Percentiles rank a stretch among this genome's conserved stretches.
These are phyloP conservation scores for Oxyruncus cristatus DNA, from an alignment of 2,113 vertebrate genomes.

Conservation along the genomic window DNA sequence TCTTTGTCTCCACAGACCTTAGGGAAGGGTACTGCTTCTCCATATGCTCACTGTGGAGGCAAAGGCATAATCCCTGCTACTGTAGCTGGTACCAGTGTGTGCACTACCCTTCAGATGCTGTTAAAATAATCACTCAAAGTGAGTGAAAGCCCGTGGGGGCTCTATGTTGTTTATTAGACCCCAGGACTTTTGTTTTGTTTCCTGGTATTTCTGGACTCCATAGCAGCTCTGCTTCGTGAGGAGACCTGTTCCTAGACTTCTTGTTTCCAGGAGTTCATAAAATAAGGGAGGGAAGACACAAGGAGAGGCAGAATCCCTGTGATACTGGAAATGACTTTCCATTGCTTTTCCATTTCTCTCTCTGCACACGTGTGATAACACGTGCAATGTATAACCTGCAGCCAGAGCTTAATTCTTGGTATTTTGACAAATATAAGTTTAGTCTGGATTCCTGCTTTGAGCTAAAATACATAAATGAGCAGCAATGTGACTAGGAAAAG, in stretches of 20 bases:
- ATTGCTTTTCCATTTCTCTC: not conserved
- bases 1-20: not conserved
- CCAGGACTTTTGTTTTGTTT: constrained; percentile 1
- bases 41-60: not conserved
- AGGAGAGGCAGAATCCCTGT: not conserved
- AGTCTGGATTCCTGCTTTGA: not conserved
- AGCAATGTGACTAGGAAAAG: not conserved
- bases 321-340: not conserved
- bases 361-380: not conserved
- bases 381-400: not conserved
- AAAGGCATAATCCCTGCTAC: not conserved
- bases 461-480: not conserved
- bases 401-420: not conserved
- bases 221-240: not conserved
- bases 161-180: not conserved
- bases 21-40: not conserved
- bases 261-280: not conserved
- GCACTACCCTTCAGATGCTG: not conserved
- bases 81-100: not conserved
- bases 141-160: not conserved
- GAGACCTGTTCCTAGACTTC: not conserved
- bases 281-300: not conserved
- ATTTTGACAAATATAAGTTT: not conserved
- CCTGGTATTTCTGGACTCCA: not conserved
- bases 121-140: constrained; percentile 6